Evolutionary conservation across 2,113 vertebrate species (phyloP).

Genomic region (Eleginops maclovinus): DNA sequence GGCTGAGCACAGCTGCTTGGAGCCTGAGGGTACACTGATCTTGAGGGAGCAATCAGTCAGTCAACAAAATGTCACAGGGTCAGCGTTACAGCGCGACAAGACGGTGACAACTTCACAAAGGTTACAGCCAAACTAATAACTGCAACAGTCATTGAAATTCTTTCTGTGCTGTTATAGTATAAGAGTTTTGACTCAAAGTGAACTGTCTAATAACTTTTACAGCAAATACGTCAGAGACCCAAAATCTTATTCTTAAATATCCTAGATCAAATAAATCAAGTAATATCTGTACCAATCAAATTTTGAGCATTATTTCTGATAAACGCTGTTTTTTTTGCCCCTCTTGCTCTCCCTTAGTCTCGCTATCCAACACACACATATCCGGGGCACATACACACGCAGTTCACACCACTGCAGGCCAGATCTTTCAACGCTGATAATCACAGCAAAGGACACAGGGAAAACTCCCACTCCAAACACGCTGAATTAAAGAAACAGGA

Average conservation of each 20-base stretch:
- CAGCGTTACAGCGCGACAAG: conserved; percentile 65
- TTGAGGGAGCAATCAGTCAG: conserved; percentile 78
- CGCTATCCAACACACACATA: neutral
- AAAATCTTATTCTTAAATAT: conserved; percentile 29
- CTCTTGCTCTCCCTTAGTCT: conserved; percentile 17
- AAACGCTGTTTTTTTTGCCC: conserved; percentile 45
- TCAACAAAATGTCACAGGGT: conserved; percentile 82
- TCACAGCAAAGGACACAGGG: conserved; percentile 73
- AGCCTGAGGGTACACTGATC: conserved; percentile 75
- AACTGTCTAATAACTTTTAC: conserved; percentile 28
- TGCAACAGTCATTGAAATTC: conserved; percentile 54
- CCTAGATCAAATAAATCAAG: conserved; percentile 53
- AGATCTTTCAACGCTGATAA: conserved; percentile 75
- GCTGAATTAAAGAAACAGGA: conserved; percentile 75
- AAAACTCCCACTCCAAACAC: conserved; percentile 79
- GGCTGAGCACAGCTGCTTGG: conserved; percentile 72
- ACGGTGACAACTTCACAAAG: conserved; percentile 76
- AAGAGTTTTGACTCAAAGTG: conserved; percentile 43
- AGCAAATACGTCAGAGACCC: conserved; percentile 12
- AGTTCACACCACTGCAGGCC: conserved; percentile 54
- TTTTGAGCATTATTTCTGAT: conserved; percentile 54
- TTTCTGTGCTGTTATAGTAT: conserved; percentile 31
- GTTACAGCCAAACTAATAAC: conserved; percentile 74
- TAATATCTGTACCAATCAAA: conserved; percentile 52
- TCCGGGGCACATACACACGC: conserved; percentile 18